Evolutionary conservation across 1,140 invertebrate genomes (phyloP), one percentile per base, ranked within the genome.

Genomic region (Leguminivora glycinivorella): DNA sequence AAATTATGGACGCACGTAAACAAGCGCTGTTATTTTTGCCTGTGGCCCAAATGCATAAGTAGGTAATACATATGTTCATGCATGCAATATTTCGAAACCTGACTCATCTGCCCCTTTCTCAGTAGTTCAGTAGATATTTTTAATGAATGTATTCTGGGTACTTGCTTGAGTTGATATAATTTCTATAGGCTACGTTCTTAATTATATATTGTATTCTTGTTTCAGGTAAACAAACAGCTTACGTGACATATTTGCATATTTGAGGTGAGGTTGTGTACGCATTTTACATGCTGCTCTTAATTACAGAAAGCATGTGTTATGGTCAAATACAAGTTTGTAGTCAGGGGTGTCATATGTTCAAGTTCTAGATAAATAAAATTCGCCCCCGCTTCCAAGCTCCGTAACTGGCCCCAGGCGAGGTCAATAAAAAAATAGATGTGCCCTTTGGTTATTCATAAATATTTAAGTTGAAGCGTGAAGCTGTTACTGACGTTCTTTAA

Each of bases 31-130:
- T 72, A 70, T 74, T 77, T 83, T 83, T 82, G 73, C 75, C 79
- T 73, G 75, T 82, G 83, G 74, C 82, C 83, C 78, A 82, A 74
- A 83, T 85, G 79, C 84, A 84, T 83, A 79, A 72, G 80, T 84
- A 81, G 83, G 80, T 84, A 81, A 84, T 77, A 75, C n/a, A n/a
- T n/a, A 75, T 80, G 71, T 77, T 78, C 72, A 68, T 82, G 80
- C 78, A 84, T 83, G 72, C 75, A 79, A 69, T 77, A 75, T 89
- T 86, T 87, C 82, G 81, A 83, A 84, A 87, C 69, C 6, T 71
- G 29, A 76, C 68, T 74, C 72, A 52, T 52, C 47, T 52, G 47
- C 47, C 47, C 47, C n/a, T n/a, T 52, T 52, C 17, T 22, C 47
- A 5, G 17, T 52, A 17, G 47, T 17, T 10, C n/a, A n/a, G n/a